A percentile compares a stretch with the other conserved stretches of the same genome.
These are phyloP conservation scores for Doris montereyensis DNA, from an alignment of 2,888 invertebrate genomes.

Conservation along the genomic window DNA sequence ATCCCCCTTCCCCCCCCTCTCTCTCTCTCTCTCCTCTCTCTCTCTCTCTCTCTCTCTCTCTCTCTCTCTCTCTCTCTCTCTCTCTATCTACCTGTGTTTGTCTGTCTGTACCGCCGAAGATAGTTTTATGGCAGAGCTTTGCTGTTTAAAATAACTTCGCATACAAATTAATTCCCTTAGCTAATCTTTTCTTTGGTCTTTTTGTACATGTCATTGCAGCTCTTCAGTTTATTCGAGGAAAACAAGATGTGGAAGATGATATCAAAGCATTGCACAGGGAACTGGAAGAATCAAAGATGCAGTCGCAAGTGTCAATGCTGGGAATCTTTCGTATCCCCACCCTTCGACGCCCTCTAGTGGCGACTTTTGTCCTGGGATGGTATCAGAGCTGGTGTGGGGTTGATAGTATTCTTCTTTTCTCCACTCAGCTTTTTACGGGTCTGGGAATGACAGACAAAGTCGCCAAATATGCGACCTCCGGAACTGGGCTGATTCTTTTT, in stretches of 20 bases:
- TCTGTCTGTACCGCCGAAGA: too few relatives aligned
- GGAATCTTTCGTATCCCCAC: not conserved
- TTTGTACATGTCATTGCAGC: constrained; percentile 4
- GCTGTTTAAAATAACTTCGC: too few relatives aligned
- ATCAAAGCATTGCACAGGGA: constrained; percentile 6
- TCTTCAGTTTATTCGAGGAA: constrained; percentile 18
- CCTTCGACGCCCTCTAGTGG: constrained; percentile 12
- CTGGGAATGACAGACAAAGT: not conserved
- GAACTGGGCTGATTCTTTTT: not conserved
- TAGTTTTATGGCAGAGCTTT: too few relatives aligned
- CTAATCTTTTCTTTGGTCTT: too few relatives aligned
- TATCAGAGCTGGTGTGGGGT: constrained; percentile 29
- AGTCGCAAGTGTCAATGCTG: constrained; percentile 12
- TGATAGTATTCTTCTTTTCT: constrained; percentile 21
- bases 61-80: too few relatives aligned
- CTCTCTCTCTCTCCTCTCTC: too few relatives aligned
- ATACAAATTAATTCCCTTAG: too few relatives aligned
- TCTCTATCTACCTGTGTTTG: too few relatives aligned
- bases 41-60: too few relatives aligned
- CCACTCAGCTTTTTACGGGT: not conserved
- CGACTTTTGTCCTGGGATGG: constrained; percentile 16
- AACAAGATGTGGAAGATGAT: constrained; percentile 15
- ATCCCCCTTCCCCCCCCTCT: too few relatives aligned
- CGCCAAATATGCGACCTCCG: constrained; percentile 29
- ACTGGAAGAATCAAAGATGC: not conserved